phyloP scores from a whole-genome alignment of 1,140 invertebrate species.

The Goniozus legneri region DNA sequence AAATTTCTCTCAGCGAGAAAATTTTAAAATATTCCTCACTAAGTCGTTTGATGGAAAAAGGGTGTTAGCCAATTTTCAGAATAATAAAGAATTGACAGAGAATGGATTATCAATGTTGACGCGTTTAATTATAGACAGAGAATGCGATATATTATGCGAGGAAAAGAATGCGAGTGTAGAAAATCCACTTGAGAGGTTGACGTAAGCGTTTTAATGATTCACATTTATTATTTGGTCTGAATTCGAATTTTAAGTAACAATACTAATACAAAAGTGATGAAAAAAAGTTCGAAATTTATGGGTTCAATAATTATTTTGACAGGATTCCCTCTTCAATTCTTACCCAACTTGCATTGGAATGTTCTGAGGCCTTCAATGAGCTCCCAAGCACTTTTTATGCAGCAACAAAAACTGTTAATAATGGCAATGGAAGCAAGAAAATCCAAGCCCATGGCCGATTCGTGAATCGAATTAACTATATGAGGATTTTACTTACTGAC shows the following conservation, averaged over 20 bases:
- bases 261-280: neutral
- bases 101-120: neutral
- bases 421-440: slow-evolving; percentile 1
- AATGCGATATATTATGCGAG: slow-evolving; percentile 6
- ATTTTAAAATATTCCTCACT: slow-evolving; percentile 1
- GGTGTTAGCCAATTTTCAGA: neutral
- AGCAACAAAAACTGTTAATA: slow-evolving; percentile 7
- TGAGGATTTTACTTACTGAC: slow-evolving; percentile 6
- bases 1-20: neutral
- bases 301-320: neutral
- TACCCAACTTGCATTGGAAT: slow-evolving; percentile 1
- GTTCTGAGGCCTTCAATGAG: neutral
- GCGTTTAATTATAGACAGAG: slow-evolving; percentile 7
- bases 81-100: slow-evolving; percentile 1
- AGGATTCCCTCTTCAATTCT: slow-evolving; percentile 7
- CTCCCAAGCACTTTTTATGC: slow-evolving; percentile 3
- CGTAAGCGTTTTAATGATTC: slow-evolving; percentile 8
- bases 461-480: slow-evolving; percentile 4
- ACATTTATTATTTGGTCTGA: neutral
- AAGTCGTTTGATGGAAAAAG: slow-evolving; percentile 2
- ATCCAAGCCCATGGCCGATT: slow-evolving; percentile 6
- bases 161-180: neutral
- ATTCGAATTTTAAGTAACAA: neutral
- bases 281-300: neutral
- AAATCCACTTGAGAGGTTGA: slow-evolving; percentile 10